These are phyloP conservation scores for Himalopsyche kuldschensis DNA, from an alignment of 2,888 invertebrate genomes.

Conservation along the genomic window DNA sequence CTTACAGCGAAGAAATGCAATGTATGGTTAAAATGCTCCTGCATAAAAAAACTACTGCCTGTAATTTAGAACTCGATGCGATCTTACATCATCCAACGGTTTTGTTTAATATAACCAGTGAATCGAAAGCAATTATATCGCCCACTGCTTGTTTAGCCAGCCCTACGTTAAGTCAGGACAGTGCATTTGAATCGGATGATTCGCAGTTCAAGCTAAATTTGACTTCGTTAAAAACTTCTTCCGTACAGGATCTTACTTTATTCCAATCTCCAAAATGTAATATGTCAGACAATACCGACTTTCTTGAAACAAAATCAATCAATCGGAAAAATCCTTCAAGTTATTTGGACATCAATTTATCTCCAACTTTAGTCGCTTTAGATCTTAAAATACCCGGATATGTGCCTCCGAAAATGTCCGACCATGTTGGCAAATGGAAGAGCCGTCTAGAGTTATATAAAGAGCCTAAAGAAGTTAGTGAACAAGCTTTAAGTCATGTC, in stretches of 20 bases:
- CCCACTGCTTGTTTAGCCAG: not conserved
- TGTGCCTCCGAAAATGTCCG: constrained; percentile 50
- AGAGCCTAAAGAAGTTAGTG: constrained; percentile 56
- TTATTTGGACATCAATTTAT: constrained; percentile 42
- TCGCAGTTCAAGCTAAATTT: constrained; percentile 14
- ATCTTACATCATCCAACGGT: constrained; percentile 56
- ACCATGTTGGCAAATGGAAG: constrained; percentile 46
- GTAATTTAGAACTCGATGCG: constrained; percentile 49
- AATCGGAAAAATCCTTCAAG: not conserved
- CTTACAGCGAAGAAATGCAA: constrained; percentile 45
- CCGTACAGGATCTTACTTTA: not conserved
- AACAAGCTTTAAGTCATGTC: constrained; percentile 59
- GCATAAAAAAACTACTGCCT: constrained; percentile 44
- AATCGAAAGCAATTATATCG: constrained; percentile 41
- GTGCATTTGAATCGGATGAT: constrained; percentile 38
- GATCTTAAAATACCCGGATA: constrained; percentile 57
- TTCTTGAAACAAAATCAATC: constrained; percentile 29
- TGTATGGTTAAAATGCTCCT: constrained; percentile 50
- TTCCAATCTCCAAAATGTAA: not conserved
- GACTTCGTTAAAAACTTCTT: not conserved
- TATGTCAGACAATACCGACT: not conserved
- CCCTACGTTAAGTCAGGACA: constrained; percentile 23
- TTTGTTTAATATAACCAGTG: constrained; percentile 50
- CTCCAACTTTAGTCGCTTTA: constrained; percentile 54
- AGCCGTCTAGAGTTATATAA: constrained; percentile 44